Percentiles rank a stretch among this genome's conserved stretches.
phyloP scores from a whole-genome alignment of 2,113 vertebrate species.

The Reinhardtius hippoglossoides region DNA sequence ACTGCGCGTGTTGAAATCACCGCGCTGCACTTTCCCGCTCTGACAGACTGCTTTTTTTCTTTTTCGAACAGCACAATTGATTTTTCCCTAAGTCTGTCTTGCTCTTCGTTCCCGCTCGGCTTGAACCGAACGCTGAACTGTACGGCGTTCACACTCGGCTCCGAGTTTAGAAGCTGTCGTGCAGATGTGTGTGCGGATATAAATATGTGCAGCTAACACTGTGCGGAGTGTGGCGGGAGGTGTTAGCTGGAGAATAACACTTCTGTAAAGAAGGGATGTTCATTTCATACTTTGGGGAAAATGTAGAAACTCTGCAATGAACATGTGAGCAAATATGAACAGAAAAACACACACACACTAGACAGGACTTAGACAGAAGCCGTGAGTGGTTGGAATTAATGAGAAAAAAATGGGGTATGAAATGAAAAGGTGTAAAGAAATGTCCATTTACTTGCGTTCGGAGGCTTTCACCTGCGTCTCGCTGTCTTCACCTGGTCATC shows the following conservation, averaged over 20 bases:
- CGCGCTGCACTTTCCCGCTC: slow-evolving; percentile 49
- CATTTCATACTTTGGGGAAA: no score
- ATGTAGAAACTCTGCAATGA: no score
- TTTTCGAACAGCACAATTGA: slow-evolving; percentile 44
- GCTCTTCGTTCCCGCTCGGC: slow-evolving; percentile 28
- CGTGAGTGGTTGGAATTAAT: no score
- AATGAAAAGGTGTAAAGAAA: no score
- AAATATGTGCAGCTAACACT: slow-evolving; percentile 10
- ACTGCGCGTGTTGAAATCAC: slow-evolving; percentile 57
- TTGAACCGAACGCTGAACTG: slow-evolving; percentile 27
- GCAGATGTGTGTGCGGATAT: no score
- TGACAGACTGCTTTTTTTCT: slow-evolving; percentile 59
- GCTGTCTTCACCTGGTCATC: no score
- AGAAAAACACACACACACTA: no score
- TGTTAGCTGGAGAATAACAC: background rate
- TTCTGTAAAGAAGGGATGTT: background rate
- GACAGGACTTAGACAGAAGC: no score
- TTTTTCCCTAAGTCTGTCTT: slow-evolving; percentile 52
- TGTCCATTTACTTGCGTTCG: no score
- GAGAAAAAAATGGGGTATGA: no score
- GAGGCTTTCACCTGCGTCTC: no score
- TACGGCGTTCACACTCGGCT: slow-evolving; percentile 5
- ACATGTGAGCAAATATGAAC: no score
- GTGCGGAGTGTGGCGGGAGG: background rate
- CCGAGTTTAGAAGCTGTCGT: background rate